These are phyloP conservation scores for Osmerus eperlanus DNA, from an alignment of 2,113 vertebrate species.

Conservation along the genomic window DNA sequence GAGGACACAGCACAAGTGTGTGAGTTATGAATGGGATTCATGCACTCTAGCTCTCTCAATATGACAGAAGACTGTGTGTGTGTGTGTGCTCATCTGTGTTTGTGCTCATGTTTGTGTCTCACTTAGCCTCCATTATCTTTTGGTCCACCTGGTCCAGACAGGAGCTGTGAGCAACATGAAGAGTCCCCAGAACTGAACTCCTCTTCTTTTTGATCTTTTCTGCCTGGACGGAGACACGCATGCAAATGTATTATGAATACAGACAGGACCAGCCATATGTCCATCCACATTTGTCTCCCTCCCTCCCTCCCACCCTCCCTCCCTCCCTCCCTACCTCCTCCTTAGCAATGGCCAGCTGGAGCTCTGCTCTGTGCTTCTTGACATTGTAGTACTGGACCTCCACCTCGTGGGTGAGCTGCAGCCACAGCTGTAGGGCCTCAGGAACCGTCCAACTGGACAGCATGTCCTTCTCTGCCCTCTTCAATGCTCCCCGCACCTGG, in stretches of 20 bases:
- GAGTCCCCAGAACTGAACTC: constrained; percentile 89
- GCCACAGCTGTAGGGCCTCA: constrained; percentile 91
- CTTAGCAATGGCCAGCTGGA: constrained; percentile 85
- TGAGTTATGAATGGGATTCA: not conserved
- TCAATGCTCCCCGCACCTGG: constrained; percentile 68
- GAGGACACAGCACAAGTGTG: not conserved
- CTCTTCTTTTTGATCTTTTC: constrained; percentile 98
- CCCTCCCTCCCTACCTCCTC: constrained; percentile 80
- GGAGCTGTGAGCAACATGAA: constrained; percentile 94
- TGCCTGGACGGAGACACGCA: constrained; percentile 72
- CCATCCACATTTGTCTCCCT: not conserved
- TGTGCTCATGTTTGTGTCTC: constrained; percentile 51
- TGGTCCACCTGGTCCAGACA: constrained; percentile 96
- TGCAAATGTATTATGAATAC: not conserved
- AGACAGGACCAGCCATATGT: not conserved
- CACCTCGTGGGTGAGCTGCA: constrained; percentile 93
- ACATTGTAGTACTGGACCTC: constrained; percentile 97
- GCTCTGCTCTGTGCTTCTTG: constrained; percentile 91
- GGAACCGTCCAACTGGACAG: constrained; percentile 66
- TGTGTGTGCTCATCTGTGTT: not conserved
- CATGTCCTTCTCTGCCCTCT: constrained; percentile 73
- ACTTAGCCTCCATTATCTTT: constrained; percentile 97
- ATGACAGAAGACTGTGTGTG: not conserved
- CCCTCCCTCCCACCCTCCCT: not conserved
- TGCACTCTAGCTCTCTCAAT: too few relatives aligned